Conservation (phyloP, 2,888 invertebrate species). For the Brachypalpus laphriformis region DNA sequence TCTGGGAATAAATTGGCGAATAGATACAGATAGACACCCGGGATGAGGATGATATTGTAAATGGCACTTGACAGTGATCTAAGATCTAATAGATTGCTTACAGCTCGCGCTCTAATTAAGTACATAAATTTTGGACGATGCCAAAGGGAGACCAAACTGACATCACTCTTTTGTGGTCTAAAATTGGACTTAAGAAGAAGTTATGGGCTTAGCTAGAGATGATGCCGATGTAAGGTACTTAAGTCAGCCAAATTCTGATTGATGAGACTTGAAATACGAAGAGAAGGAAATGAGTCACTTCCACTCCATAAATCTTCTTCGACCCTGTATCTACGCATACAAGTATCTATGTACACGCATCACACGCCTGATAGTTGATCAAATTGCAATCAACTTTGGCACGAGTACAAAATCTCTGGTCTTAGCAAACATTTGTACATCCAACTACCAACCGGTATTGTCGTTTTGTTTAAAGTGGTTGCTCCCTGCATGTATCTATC, state of each 20-base stretch:
- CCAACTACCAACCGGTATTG: constrained; percentile 16
- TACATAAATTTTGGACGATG: constrained; percentile 40
- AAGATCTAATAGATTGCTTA: constrained; percentile 17
- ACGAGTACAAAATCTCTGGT: constrained; percentile 58
- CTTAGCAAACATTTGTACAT: constrained; percentile 57
- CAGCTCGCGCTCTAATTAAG: constrained; percentile 23
- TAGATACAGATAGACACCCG: neutral
- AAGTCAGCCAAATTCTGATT: neutral
- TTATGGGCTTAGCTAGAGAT: neutral
- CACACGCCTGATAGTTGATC: constrained; percentile 57
- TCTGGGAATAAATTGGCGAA: constrained; percentile 33
- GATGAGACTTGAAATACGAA: too few species aligned
- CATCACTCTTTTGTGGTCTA: neutral
- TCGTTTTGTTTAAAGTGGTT: constrained; percentile 20
- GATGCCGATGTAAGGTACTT: too few species aligned
- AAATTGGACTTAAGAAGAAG: neutral
- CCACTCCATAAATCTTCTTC: neutral
- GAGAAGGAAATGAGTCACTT: neutral
- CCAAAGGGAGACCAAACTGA: constrained; percentile 9
- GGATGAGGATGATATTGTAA: neutral
- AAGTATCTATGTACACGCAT: neutral
- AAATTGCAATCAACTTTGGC: constrained; percentile 63
- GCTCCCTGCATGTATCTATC: constrained; percentile 22
- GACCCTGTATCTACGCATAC: neutral
- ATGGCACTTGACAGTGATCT: constrained; percentile 30